phyloP scores from a whole-genome alignment of 30 jellyfish, hydroid and myxozoan genomes.

The Nemopilema nomurai region DNA sequence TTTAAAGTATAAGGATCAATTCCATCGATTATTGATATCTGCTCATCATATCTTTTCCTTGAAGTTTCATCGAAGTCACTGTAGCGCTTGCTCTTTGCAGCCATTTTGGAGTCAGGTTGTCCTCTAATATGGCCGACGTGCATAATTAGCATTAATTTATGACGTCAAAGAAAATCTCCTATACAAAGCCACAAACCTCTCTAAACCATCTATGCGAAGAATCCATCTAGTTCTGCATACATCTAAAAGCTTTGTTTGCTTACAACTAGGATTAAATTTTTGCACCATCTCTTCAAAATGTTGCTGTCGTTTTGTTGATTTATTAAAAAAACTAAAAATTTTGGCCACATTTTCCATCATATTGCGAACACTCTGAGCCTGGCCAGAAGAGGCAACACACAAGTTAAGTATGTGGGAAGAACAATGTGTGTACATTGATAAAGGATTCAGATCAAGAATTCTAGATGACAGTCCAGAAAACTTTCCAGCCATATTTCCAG shows the following conservation, averaged over 20 bases:
- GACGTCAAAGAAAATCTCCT: background rate
- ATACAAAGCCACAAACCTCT: constrained; percentile 8
- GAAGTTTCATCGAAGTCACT: constrained; percentile 2
- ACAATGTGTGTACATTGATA: constrained; percentile 29
- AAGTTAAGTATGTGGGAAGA: background rate
- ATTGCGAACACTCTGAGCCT: background rate
- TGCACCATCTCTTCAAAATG: constrained; percentile 16
- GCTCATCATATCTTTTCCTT: constrained; percentile 24
- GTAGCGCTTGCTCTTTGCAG: constrained; percentile 11
- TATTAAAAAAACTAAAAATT: background rate
- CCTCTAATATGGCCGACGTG: constrained; percentile 11
- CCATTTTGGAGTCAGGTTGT: constrained; percentile 22
- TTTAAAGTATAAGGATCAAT: constrained; percentile 10
- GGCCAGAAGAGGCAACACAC: constrained; percentile 10
- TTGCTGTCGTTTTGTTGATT: constrained; percentile 1
- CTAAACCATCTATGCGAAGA: constrained; percentile 11
- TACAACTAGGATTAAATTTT: background rate
- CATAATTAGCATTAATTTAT: background rate
- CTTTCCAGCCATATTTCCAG: constrained; percentile 34
- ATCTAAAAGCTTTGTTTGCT: constrained; percentile 25
- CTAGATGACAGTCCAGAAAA: constrained; percentile 17
- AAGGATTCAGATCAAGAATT: background rate
- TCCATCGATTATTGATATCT: constrained; percentile 4
- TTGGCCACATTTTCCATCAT: background rate
- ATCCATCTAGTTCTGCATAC: constrained; percentile 64